A percentile compares a stretch with the other conserved stretches of the same genome.
Conservation (phyloP, 2,797 vertebrate genomes). For the Urophycis tenuis region DNA sequence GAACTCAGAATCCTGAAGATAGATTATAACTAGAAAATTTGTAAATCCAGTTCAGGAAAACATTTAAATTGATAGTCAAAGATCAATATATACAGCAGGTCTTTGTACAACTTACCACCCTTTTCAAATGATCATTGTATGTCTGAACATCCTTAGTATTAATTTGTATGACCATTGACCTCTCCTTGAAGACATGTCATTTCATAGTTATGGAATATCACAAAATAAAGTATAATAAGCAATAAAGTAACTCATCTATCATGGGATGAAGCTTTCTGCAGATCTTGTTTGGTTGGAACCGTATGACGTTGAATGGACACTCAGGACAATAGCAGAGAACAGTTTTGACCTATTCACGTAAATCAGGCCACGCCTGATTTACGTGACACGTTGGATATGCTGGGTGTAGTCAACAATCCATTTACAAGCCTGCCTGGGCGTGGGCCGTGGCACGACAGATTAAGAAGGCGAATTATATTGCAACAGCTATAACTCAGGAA, state of each 20-base stretch:
- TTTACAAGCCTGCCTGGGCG: background rate
- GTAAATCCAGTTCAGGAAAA: background rate
- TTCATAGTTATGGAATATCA: background rate
- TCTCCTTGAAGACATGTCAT: background rate
- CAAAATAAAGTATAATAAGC: background rate
- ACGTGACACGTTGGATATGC: background rate
- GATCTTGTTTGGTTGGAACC: background rate
- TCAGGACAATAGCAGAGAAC: background rate
- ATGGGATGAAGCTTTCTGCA: background rate
- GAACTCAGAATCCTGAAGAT: background rate
- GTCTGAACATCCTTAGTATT: background rate
- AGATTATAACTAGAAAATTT: no score
- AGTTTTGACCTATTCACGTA: background rate
- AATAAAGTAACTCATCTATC: no score
- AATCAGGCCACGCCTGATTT: background rate
- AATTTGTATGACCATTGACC: background rate
- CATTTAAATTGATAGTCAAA: background rate
- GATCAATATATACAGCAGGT: background rate
- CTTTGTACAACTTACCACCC: background rate
- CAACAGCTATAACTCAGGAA: background rate
- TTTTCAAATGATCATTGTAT: background rate
- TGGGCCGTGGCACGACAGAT: background rate
- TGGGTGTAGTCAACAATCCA: background rate
- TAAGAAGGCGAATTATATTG: background rate
- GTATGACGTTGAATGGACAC: background rate